Evolutionary conservation across 2,113 vertebrate genomes (phyloP).

Genomic region (Rhinolophus sinicus): DNA sequence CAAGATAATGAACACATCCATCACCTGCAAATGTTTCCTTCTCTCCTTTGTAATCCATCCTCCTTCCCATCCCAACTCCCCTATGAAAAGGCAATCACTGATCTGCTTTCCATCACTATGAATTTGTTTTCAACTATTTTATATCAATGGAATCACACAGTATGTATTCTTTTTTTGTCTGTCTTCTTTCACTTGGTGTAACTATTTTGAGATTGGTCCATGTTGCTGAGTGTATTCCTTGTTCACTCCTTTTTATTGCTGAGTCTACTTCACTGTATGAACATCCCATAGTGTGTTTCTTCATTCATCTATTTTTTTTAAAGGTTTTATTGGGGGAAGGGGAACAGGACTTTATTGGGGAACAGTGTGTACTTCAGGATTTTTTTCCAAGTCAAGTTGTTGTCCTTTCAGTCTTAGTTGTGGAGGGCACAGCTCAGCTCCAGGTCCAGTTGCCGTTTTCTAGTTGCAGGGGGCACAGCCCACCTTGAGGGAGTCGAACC

Average conservation of each 20-base stretch:
- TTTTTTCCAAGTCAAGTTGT: too few species aligned
- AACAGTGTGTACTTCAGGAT: too few species aligned
- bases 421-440: too few species aligned
- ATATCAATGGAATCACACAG: not conserved
- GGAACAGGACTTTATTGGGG: too few species aligned
- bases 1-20: not conserved
- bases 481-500: too few species aligned
- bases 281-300: not conserved
- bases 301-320: not conserved
- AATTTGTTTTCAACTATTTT: not conserved
- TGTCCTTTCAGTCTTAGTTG: too few species aligned
- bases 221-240: accelerated
- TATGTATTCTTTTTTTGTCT: accelerated
- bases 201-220: not conserved
- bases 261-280: not conserved
- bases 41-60: not conserved
- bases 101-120: not conserved
- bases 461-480: too few species aligned
- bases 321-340: too few species aligned
- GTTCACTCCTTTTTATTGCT: not conserved
- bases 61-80: accelerated
- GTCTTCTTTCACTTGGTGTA: not conserved
- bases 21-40: not conserved
- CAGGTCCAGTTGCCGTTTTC: too few species aligned
- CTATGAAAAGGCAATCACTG: too few species aligned